Conservation (phyloP, 2,797 vertebrate genomes). For the Chiroxiphia lanceolata region DNA sequence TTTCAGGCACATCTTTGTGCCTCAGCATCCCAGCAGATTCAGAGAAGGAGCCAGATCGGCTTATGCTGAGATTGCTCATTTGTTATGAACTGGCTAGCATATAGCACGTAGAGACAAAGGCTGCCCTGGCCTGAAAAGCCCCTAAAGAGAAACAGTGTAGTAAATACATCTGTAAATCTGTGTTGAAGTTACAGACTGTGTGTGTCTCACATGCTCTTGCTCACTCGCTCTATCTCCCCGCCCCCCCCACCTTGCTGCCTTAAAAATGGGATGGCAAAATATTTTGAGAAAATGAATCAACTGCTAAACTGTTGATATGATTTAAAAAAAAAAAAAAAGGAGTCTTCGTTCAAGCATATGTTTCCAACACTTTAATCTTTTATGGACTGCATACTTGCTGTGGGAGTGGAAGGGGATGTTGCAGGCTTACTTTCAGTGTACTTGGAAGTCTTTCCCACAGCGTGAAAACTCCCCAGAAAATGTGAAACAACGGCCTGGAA, state of each 20-base stretch:
- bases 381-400: conserved; percentile 56
- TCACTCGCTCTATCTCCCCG: accelerated
- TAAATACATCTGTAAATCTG: conserved; percentile 7
- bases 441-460: conserved; percentile 47
- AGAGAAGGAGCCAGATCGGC: conserved; percentile 1
- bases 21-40: background rate
- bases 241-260: background rate
- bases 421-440: conserved; percentile 51
- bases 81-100: background rate
- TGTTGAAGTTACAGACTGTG: background rate
- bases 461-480: conserved; percentile 28
- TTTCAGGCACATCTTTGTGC: background rate
- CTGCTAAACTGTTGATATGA: background rate
- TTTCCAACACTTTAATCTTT: conserved; percentile 48
- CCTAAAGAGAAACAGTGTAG: background rate
- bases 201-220: background rate
- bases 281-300: conserved; percentile 12
- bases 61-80: background rate
- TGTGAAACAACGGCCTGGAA: background rate
- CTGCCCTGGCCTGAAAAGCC: conserved; percentile 4
- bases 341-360: background rate
- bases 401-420: conserved; percentile 58
- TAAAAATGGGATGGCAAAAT: background rate
- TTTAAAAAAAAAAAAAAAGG: background rate
- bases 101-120: background rate